phyloP scores from a whole-genome alignment of 2,113 vertebrate species.

The Leptobrachium leishanense region DNA sequence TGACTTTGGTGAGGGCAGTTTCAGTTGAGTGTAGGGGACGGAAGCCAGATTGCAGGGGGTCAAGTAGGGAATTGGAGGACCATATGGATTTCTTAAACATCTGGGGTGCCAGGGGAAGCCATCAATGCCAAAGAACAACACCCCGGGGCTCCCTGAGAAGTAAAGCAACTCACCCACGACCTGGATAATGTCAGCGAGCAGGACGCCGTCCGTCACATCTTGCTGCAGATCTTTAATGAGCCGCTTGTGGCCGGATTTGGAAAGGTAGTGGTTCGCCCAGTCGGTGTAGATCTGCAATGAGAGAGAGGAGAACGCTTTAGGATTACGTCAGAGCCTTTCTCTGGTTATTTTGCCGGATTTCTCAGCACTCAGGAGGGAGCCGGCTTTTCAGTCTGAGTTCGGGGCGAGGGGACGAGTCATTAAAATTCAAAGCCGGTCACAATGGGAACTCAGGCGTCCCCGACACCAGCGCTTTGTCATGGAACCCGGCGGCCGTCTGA shows the following conservation, averaged over 20 bases:
- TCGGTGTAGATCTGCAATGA: slow-evolving; percentile 91
- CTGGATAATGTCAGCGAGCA: slow-evolving; percentile 96
- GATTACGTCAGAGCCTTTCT: background rate
- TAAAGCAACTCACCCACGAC: slow-evolving; percentile 85
- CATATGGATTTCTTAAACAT: too few relatives aligned
- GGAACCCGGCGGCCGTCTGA: slow-evolving; percentile 62
- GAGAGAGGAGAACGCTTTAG: slow-evolving; percentile 38
- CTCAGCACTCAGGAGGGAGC: slow-evolving; percentile 9
- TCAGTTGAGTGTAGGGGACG: too few relatives aligned
- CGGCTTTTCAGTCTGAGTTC: slow-evolving; percentile 52
- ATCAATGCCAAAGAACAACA: too few relatives aligned
- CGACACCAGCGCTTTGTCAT: slow-evolving; percentile 72
- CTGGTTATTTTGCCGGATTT: background rate
- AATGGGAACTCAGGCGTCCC: slow-evolving; percentile 63
- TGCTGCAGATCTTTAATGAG: slow-evolving; percentile 96
- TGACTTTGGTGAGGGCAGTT: too few relatives aligned
- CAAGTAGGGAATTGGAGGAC: too few relatives aligned
- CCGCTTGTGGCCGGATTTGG: slow-evolving; percentile 93
- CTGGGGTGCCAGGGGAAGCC: too few relatives aligned
- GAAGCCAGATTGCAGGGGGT: too few relatives aligned
- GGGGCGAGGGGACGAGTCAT: slow-evolving; percentile 65
- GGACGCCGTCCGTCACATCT: slow-evolving; percentile 92
- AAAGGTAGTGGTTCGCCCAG: slow-evolving; percentile 97
- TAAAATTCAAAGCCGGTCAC: slow-evolving; percentile 78
- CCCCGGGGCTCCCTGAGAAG: too few relatives aligned